A percentile compares a stretch with the other conserved stretches of the same genome.
Conservation (phyloP, 2,113 vertebrate species). For the Xiphophorus maculatus region DNA sequence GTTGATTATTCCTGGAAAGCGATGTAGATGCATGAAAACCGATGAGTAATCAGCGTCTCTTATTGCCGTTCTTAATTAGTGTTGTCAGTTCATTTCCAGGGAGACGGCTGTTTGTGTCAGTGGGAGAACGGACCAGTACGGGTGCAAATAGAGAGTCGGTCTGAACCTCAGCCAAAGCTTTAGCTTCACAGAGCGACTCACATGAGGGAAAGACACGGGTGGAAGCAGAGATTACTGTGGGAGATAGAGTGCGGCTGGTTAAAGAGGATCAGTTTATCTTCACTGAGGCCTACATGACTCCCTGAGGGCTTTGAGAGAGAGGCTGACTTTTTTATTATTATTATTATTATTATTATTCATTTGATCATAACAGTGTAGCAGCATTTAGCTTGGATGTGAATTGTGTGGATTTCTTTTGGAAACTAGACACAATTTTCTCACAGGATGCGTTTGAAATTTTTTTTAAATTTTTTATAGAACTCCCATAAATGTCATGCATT, state of each 20-base stretch:
- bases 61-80: background rate
- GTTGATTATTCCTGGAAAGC: background rate
- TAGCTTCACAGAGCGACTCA: conserved; percentile 56
- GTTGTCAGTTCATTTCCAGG: background rate
- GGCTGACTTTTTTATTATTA: conserved; percentile 18
- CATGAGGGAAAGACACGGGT: conserved; percentile 54
- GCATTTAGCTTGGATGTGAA: conserved; percentile 42
- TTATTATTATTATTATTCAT: conserved; percentile 31
- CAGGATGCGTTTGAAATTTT: background rate
- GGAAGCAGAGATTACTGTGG: conserved; percentile 70
- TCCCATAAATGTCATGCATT: background rate
- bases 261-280: conserved; percentile 76
- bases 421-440: conserved; percentile 14
- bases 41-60: background rate
- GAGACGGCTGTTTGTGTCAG: conserved; percentile 27
- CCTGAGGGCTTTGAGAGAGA: conserved; percentile 54
- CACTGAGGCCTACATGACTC: conserved; percentile 61
- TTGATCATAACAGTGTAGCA: conserved; percentile 42
- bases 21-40: background rate
- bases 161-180: conserved; percentile 47
- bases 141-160: conserved; percentile 44
- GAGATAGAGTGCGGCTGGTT: conserved; percentile 71
- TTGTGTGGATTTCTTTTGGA: conserved; percentile 17
- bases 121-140: background rate
- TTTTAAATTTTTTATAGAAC: background rate